Percentiles rank a stretch among this genome's conserved stretches.
Evolutionary conservation across 2,113 vertebrate genomes (phyloP).

Genomic region (human (Homo sapiens)): DNA sequence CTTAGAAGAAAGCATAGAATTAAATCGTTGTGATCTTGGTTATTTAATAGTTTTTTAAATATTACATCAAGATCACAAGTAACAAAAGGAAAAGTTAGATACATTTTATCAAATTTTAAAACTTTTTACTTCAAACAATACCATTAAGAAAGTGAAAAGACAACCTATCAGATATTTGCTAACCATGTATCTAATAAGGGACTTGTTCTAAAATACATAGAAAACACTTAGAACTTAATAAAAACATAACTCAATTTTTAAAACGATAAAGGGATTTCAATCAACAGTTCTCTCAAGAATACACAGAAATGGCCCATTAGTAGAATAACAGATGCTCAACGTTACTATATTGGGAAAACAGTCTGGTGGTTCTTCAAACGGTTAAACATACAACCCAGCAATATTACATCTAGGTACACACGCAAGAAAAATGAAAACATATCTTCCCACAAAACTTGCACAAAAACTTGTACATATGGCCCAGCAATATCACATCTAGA

Average conservation of each 20-base stretch:
- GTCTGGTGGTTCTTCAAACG: not conserved
- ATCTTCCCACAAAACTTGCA: no score
- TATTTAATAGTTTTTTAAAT: not conserved
- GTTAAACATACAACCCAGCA: not conserved
- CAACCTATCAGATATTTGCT: not conserved
- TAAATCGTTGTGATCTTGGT: not conserved
- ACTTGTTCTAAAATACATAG: not conserved
- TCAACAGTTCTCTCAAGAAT: not conserved
- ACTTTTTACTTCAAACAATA: not conserved
- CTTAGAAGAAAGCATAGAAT: not conserved
- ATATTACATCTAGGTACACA: not conserved
- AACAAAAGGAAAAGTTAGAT: not conserved
- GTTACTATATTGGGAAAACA: not conserved
- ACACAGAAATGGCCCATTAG: not conserved
- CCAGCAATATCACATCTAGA: not conserved
- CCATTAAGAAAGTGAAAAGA: not conserved
- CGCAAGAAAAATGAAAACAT: not conserved
- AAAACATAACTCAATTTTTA: not conserved
- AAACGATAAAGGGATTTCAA: not conserved
- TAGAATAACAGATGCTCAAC: not conserved
- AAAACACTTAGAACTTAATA: not conserved
- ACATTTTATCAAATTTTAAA: not conserved
- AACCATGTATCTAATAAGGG: not conserved
- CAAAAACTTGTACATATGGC: not conserved
- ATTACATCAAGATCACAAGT: not conserved